Evolutionary conservation across 92 coral and sea anemone species (phyloP), one percentile per base, ranked within the genome.

Genomic region (Montipora capitata): DNA sequence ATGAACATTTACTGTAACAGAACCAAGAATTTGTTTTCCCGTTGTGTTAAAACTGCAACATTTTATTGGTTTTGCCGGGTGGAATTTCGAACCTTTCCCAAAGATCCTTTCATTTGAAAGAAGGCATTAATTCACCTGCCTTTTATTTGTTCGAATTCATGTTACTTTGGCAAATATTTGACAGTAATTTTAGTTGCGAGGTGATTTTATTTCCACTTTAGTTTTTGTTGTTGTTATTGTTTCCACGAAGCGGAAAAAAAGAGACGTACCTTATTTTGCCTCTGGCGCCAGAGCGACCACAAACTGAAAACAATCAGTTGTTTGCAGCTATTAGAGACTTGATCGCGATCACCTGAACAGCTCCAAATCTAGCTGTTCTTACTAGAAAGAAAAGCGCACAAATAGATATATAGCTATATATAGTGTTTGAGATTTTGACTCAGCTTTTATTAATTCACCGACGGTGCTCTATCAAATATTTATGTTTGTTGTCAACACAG

Each of bases 111-210:
- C 9, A 72, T 45, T 12, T 7, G 61, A 54, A 54, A 54, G 54
- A n/a, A 16, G 3, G 40, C 56, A 0, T 40, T 2, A 68, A 8
- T 52, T 69, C 54, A 54, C 54, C 66, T 69, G 77, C 18, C 5
- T 52, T 81, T 27, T 81, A 7, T 11, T 57, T 69, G 40, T 38
- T 16, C 65, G 7, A 67, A 67, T 52, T 63, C 76, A 49, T 43
- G 67, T 80, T 68, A 76, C 20, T 59, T 49, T 7, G 2, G 85
- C 62, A 81, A 81, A 81, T 17, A 68, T 54, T 7, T 17, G 16
- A 16, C 65, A 54, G 52, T 39, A 64, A 68, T 39, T 48, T 48
- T 27, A 49, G 72, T 68, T 69, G 68, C 54, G 77, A 9, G 76
- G 16, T 5, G 54, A 5, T 72, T 39, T 73, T 45, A 11, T 69